Evolutionary conservation across 1,140 invertebrate genomes (phyloP).

Genomic region (Sarcophaga bullata): DNA sequence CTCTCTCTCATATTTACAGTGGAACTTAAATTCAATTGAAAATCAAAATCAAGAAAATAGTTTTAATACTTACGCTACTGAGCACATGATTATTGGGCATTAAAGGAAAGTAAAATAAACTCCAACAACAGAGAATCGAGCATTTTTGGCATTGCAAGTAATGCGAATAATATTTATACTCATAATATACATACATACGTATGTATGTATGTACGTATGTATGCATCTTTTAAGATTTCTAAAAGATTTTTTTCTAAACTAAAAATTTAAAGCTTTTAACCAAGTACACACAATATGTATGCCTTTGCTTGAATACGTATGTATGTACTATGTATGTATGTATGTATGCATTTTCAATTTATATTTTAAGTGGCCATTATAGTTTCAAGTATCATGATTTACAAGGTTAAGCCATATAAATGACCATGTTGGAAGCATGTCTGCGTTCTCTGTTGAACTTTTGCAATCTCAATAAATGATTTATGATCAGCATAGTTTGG

Average conservation of each 20-base stretch:
- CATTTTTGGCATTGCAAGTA: background rate
- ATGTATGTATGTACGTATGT: too few relatives aligned
- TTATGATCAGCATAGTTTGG: too few relatives aligned
- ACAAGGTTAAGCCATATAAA: background rate
- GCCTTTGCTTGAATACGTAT: too few relatives aligned
- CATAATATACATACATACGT: background rate
- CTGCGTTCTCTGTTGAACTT: too few relatives aligned
- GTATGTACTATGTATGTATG: too few relatives aligned
- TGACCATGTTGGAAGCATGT: background rate
- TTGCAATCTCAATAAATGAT: too few relatives aligned
- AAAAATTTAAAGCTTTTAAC: constrained; percentile 5
- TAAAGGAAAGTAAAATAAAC: background rate
- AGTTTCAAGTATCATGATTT: background rate
- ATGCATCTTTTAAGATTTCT: too few relatives aligned
- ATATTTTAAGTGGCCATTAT: background rate
- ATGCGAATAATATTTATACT: background rate
- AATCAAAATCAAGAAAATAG: background rate
- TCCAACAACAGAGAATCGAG: too few relatives aligned
- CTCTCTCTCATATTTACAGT: background rate
- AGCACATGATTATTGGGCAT: background rate
- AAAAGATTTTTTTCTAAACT: background rate
- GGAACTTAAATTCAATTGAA: background rate
- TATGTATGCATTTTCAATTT: background rate
- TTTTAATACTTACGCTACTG: background rate
- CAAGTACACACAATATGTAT: background rate